Evolutionary conservation across 2,113 vertebrate species (phyloP).

Genomic region (Cichladusa arquata): DNA sequence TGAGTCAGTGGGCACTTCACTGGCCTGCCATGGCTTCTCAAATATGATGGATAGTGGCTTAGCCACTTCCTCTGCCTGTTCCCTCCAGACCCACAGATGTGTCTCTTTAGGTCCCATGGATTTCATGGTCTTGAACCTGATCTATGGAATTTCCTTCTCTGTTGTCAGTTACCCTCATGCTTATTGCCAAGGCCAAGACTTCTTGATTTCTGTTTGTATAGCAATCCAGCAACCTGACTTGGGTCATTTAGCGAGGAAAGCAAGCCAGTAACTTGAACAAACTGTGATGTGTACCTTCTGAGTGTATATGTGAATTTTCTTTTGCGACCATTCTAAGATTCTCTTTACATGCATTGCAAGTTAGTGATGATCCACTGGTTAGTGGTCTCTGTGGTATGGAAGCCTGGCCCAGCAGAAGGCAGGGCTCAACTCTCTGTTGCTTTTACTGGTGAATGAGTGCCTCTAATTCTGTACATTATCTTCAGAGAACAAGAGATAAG

Average conservation of each 20-base stretch:
- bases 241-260: not conserved
- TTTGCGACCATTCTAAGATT: slow-evolving; percentile 9
- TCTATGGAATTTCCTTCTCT: not conserved
- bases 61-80: not conserved
- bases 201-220: not conserved
- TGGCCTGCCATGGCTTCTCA: not conserved
- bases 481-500: not conserved
- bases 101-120: not conserved
- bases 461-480: not conserved
- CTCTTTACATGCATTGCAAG: not conserved
- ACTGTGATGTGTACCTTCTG: slow-evolving; percentile 41
- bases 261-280: not conserved
- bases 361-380: not conserved
- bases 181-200: not conserved
- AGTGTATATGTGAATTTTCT: slow-evolving; percentile 30
- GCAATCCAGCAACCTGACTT: not conserved
- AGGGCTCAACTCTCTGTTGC: not conserved
- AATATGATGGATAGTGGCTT: not conserved
- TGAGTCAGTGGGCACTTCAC: not conserved
- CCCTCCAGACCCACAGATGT: not conserved
- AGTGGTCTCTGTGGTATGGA: not conserved
- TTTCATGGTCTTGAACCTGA: not conserved
- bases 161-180: not conserved
- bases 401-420: not conserved
- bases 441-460: not conserved